Evolutionary conservation across 35 echinoderm and acorn worm genomes (phyloP).

Genomic region (Heliocidaris erythrogramma): DNA sequence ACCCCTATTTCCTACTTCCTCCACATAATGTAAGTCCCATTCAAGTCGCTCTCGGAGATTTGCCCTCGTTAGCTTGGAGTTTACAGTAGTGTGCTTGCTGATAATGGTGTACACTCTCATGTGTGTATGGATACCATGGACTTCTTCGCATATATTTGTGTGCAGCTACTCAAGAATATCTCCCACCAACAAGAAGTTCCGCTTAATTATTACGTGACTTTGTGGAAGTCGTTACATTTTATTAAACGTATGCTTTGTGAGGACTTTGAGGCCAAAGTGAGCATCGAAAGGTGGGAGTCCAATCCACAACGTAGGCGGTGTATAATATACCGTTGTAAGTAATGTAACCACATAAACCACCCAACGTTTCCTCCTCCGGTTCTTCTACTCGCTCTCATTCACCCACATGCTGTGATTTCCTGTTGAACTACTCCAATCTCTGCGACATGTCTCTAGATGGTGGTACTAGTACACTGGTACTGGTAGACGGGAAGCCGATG

Average conservation of each 20-base stretch:
- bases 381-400: neutral
- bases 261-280: neutral
- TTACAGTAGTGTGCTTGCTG: neutral
- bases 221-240: neutral
- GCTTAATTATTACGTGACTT: neutral
- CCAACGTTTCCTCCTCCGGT: constrained; percentile 29
- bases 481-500: too few relatives aligned
- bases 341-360: constrained; percentile 15
- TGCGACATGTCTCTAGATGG: neutral
- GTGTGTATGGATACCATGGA: neutral
- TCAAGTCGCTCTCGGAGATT: constrained; percentile 10
- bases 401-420: constrained; percentile 40
- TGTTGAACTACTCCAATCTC: neutral
- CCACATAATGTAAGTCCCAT: neutral
- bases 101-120: neutral
- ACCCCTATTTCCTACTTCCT: neutral
- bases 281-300: neutral
- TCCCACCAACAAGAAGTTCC: neutral
- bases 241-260: neutral
- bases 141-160: neutral
- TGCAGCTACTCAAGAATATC: neutral
- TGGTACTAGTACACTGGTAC: neutral
- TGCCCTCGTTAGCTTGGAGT: neutral
- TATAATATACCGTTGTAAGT: neutral
- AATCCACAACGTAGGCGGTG: neutral